Base-by-base conservation (phyloP, 1,140 invertebrate species). In the Neodiprion fabricii region DNA sequence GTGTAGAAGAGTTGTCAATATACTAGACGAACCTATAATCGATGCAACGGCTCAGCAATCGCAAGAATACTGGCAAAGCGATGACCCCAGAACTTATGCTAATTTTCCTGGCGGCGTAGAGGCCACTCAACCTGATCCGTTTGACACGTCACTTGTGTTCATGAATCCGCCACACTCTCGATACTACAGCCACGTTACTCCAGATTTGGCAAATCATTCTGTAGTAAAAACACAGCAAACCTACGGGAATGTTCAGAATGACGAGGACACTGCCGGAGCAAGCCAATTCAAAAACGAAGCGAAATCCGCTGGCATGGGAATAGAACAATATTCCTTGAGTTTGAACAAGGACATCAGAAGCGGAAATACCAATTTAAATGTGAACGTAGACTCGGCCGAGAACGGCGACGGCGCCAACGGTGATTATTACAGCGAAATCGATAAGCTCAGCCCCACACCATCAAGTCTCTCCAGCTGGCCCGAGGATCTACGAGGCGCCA, bases 21-120 rank as follows among this genome's bases (percentile, higher is more conserved):
- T 96, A 75, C 85, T 95, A 0, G 95, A 95, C 82, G 93, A 95
- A 76, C 94, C 94, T 0, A 95, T 95, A 67, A 93, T 95, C 82
- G 90, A 91, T 66, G 91, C 91, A 49, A 88, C 89, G 48, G 67
- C 81, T 47, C 76, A 9, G 53, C 77, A 0, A 82, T 83, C 81
- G 48, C 78, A 76, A 1, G 79, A 81, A 1, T 81, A 80, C 65
- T 87, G 85, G 85, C 81, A 83, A 14, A 80, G 84, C 0, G 80
- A 87, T 0, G 83, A 86, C 69, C 75, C 81, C 3, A 78, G 86
- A 47, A 84, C 84, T 0, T 89, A 89, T 14, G 85, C 84, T 0
- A 89, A 89, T 76, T 86, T 87, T 69, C 82, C 85, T 0, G 82
- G 78, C 1, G 78, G 75, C 2, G 50, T 76, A 2, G 76, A 78